Conservation (phyloP, 2,888 invertebrate species). For the Idaea biselata region DNA sequence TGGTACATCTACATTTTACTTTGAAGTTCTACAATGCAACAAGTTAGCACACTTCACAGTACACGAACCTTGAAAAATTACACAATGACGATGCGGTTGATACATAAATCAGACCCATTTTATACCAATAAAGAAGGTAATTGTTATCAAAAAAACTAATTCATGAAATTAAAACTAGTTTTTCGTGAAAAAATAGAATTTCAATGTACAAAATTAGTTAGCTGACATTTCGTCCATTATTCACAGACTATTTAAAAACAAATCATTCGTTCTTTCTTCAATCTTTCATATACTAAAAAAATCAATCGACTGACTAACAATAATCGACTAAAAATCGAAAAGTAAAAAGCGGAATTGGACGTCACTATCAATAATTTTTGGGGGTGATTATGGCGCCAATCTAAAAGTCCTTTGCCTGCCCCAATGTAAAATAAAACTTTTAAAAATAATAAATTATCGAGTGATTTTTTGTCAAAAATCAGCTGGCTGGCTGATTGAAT, state of each 20-base stretch:
- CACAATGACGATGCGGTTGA: not conserved
- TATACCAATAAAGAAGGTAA: not conserved
- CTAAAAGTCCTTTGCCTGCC: not conserved
- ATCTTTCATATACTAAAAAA: not conserved
- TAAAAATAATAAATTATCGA: not conserved
- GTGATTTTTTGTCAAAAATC: not conserved
- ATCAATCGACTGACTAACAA: not conserved
- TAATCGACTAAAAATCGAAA: not conserved
- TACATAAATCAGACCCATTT: not conserved
- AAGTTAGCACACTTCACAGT: not conserved
- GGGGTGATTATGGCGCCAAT: too few species aligned
- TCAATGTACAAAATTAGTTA: not conserved
- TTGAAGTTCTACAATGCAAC: conserved; percentile 4
- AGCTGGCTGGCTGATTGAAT: not conserved
- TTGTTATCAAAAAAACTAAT: not conserved
- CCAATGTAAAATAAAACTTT: not conserved
- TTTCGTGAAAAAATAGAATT: not conserved
- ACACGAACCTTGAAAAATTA: not conserved
- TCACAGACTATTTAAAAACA: not conserved
- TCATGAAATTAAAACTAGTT: not conserved
- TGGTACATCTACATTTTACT: not conserved
- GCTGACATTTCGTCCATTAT: not conserved
- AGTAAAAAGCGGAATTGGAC: not conserved
- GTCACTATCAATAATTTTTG: too few species aligned
- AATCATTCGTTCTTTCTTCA: not conserved